A percentile compares a stretch with the other conserved stretches of the same genome.
These are phyloP conservation scores for Sceloporus undulatus DNA, from an alignment of 2,113 vertebrate species.

Conservation along the genomic window DNA sequence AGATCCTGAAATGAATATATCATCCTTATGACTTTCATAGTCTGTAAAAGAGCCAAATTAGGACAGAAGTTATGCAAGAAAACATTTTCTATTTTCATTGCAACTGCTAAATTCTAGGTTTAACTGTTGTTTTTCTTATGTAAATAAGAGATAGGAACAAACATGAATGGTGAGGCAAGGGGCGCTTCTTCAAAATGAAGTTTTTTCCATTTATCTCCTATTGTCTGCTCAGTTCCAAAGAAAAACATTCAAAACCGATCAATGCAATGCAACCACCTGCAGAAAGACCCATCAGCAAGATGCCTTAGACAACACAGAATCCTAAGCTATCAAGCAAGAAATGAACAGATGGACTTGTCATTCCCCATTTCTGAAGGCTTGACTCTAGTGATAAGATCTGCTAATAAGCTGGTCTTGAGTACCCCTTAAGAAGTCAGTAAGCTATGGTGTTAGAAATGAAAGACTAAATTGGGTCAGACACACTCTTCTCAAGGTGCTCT, in stretches of 20 bases:
- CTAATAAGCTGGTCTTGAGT: conserved; percentile 75
- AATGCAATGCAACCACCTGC: conserved; percentile 61
- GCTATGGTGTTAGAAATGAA: conserved; percentile 72
- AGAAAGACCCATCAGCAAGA: conserved; percentile 68
- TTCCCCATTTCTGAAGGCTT: conserved; percentile 69
- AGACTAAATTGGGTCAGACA: conserved; percentile 74
- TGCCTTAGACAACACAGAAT: conserved; percentile 67
- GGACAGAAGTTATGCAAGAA: not conserved
- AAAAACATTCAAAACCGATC: conserved; percentile 68
- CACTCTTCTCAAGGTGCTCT: conserved; percentile 67
- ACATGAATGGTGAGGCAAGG: not conserved
- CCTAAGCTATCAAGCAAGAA: conserved; percentile 71
- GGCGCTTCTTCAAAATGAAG: conserved; percentile 39
- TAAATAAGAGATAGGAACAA: not conserved
- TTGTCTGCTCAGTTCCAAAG: conserved; percentile 46
- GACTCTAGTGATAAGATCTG: conserved; percentile 74
- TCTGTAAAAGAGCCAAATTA: not conserved
- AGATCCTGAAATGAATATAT: not conserved
- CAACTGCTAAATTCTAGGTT: not conserved
- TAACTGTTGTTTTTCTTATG: not conserved
- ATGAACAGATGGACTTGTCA: conserved; percentile 75
- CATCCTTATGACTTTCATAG: not conserved
- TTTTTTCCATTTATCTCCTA: conserved; percentile 47
- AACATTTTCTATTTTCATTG: not conserved
- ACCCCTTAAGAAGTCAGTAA: conserved; percentile 71